Evolutionary conservation across 2,888 invertebrate genomes (phyloP), one percentile per base, ranked within the genome.

Genomic region (Lepidocyrtinus sp.): DNA sequence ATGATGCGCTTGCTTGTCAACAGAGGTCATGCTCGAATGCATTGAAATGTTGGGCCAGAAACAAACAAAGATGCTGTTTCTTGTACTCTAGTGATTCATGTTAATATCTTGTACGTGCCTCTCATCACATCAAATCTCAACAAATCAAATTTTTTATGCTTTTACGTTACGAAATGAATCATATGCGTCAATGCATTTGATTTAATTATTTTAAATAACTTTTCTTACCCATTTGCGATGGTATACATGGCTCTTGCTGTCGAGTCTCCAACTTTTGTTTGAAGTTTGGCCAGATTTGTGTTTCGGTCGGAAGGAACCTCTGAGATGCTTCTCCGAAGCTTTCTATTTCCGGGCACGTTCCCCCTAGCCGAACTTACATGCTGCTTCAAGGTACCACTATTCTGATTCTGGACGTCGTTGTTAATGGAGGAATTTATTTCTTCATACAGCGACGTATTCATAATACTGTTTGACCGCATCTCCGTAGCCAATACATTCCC

Each of bases 211-310:
- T n/a, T n/a, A 17, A 46, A 69, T 50, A 46, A 59, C 22, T n/a
- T n/a, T 46, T 59, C 84, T 84, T 83, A 85, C 85, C 85, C 85
- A 70, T 85, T 85, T 17, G 83, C 81, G 65, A 84, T 84, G 26
- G 84, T 82, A 59, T 86, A 85, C 65, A 85, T 75, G 55, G 85
- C 81, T 78, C 84, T 74, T 1, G 76, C 69, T 22, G 83, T 79
- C 61, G 79, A 82, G 27, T 85, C 83, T 45, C 81, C 77, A 19
- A 82, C 80, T 80, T 85, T 85, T 1, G 85, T 82, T 55, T 85
- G 85, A 9, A 85, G 73, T 65, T 85, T 85, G 0, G 85, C 81
- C 21, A 85, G 70, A 19, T 82, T 83, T 0, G 80, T 80, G 25
- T 36, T 73, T 22, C 84, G 68, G 24, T 85, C 84, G 0, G 84